Percentiles rank a stretch among this genome's conserved stretches.
phyloP scores from a whole-genome alignment of 2,797 vertebrate species.

The Acanthurus lineatus region DNA sequence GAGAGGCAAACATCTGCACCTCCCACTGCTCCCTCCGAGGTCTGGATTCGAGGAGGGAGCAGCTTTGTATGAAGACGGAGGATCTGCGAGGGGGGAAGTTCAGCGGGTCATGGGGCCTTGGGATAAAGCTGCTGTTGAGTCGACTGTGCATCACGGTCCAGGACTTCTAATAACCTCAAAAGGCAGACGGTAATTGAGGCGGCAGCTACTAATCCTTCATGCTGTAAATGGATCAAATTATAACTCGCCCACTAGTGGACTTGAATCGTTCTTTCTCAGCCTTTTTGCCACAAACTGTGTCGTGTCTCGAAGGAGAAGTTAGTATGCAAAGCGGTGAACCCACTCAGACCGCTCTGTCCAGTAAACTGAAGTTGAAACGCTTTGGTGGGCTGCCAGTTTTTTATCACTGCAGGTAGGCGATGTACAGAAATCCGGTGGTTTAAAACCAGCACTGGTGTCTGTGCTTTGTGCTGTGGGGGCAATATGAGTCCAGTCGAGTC shows the following conservation, averaged over 20 bases:
- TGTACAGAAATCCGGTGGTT: conserved; percentile 14
- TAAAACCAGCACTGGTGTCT: conserved; percentile 15
- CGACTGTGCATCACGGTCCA: neutral
- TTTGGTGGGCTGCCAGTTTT: conserved; percentile 17
- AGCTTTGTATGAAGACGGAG: conserved; percentile 23
- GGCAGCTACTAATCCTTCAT: conserved; percentile 47
- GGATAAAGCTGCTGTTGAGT: conserved; percentile 38
- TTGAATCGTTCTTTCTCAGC: conserved; percentile 28
- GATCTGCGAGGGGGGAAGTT: conserved; percentile 42
- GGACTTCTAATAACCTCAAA: conserved; percentile 52
- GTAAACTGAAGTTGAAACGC: conserved; percentile 31
- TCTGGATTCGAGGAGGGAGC: conserved; percentile 30
- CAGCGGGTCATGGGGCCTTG: conserved; percentile 55
- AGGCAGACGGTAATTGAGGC: conserved; percentile 49
- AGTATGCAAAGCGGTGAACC: conserved; percentile 38
- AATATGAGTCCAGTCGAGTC: conserved; percentile 39
- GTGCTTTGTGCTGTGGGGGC: conserved; percentile 30
- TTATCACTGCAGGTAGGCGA: conserved; percentile 29
- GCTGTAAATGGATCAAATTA: conserved; percentile 53
- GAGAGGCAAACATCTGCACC: conserved; percentile 38
- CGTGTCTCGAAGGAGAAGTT: conserved; percentile 31
- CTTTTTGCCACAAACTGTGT: conserved; percentile 15
- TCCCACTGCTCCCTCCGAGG: conserved; percentile 27
- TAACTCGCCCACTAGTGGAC: conserved; percentile 46
- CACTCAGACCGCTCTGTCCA: conserved; percentile 25